These are phyloP conservation scores for Zelostemma sp. DNA, from an alignment of 1,140 invertebrate genomes.

Conservation along the genomic window DNA sequence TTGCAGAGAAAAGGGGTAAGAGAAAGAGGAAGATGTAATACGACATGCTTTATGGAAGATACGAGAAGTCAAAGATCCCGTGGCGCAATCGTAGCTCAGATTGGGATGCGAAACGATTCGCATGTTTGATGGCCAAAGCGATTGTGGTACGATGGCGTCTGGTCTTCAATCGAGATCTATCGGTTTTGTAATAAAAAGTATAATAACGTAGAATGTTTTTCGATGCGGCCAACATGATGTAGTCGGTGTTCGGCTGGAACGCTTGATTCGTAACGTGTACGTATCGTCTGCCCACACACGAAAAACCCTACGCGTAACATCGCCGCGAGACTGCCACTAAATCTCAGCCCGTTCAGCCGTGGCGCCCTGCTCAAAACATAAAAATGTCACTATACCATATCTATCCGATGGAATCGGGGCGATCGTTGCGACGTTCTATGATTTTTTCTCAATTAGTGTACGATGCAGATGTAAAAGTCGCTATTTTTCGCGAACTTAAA, in stretches of 20 bases:
- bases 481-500: too few species aligned
- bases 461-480: not conserved
- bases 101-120: slow-evolving; percentile 19
- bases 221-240: slow-evolving; percentile 48
- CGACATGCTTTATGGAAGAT: slow-evolving; percentile 31
- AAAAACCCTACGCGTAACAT: slow-evolving; percentile 16
- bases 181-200: slow-evolving; percentile 53
- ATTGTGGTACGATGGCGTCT: slow-evolving; percentile 34
- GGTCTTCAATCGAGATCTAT: slow-evolving; percentile 48
- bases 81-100: not conserved
- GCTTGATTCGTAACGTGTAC: not conserved
- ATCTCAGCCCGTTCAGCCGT: slow-evolving; percentile 40
- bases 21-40: slow-evolving; percentile 37
- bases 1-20: slow-evolving; percentile 32
- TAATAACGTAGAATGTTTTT: slow-evolving; percentile 55
- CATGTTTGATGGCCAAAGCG: slow-evolving; percentile 45
- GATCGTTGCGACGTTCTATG: slow-evolving; percentile 23
- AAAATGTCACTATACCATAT: slow-evolving; percentile 54
- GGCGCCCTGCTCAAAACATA: slow-evolving; percentile 46
- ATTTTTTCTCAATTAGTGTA: slow-evolving; percentile 2
- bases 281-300: slow-evolving; percentile 3
- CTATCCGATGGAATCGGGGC: slow-evolving; percentile 43
- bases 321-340: slow-evolving; percentile 35
- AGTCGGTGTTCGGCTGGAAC: slow-evolving; percentile 30
- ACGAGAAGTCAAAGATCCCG: slow-evolving; percentile 33